Conservation (phyloP, 1,140 invertebrate species). For the Drosophila asahinai region DNA sequence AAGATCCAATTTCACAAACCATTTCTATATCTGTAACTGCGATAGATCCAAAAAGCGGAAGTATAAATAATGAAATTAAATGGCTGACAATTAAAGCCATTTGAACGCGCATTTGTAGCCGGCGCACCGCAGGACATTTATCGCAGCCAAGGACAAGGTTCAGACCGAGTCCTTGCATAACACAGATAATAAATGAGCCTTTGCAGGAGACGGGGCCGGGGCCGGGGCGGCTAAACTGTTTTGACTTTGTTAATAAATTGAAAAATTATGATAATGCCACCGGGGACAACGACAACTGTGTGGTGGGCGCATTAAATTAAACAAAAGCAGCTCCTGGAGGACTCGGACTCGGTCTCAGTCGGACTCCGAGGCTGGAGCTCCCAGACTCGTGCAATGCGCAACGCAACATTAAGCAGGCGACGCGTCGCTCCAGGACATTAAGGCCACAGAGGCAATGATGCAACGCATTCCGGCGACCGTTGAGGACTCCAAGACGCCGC, state of each 20-base stretch:
- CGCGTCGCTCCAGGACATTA: constrained; percentile 71
- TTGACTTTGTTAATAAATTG: constrained; percentile 84
- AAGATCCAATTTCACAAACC: constrained; percentile 47
- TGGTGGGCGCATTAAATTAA: constrained; percentile 78
- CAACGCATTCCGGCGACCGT: constrained; percentile 70
- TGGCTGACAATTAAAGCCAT: constrained; percentile 74
- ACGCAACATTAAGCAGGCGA: constrained; percentile 82
- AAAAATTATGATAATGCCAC: constrained; percentile 81
- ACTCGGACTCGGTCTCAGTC: constrained; percentile 38
- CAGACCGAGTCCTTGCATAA: constrained; percentile 54
- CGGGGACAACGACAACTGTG: constrained; percentile 50
- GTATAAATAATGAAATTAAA: constrained; percentile 73
- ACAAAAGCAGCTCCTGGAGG: constrained; percentile 50
- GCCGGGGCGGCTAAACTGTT: constrained; percentile 69
- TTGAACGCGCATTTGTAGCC: constrained; percentile 72
- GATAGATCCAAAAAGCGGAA: constrained; percentile 49
- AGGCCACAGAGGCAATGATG: constrained; percentile 77
- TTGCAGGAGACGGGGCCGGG: constrained; percentile 15
- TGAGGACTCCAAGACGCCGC: constrained; percentile 72
- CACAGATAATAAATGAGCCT: constrained; percentile 75
- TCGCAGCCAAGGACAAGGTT: constrained; percentile 29
- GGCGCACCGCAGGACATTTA: constrained; percentile 66
- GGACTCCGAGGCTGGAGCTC: constrained; percentile 10
- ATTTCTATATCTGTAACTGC: constrained; percentile 52
- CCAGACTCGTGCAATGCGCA: constrained; percentile 71